Base-by-base conservation (phyloP, 2,888 invertebrate species). In the Biston stratarius region DNA sequence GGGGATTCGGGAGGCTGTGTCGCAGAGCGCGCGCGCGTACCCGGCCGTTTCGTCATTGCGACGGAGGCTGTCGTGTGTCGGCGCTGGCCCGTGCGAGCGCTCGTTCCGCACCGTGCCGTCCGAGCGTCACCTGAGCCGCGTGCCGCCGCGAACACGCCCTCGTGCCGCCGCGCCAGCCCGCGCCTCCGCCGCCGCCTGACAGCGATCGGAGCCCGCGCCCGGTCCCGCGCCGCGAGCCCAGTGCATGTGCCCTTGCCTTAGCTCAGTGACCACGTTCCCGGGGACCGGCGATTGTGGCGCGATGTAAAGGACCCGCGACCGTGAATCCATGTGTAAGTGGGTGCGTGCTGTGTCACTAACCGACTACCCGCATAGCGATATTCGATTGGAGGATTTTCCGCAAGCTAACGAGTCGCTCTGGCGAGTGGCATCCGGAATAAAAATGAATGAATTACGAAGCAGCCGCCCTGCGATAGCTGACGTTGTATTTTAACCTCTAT, bases 271-370 rank as follows among this genome's bases (percentile, higher is more conserved):
- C 82, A 94, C 93, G 83, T 85, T 86, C 94, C 95, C 91, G 96
- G 96, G 79, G 96, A 95, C 81, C 97, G 96, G 83, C 97, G 95
- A 80, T 96, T 96, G 88, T 91, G 92, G 93, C 92, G 93, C 91
- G 87, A 93, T 93, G 93, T 93, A 87, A 92, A 86, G 88, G 86
- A 90, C 86, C 88, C 86, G 88, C 87, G 85, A 87, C 87, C 87
- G 88, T 87, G 87, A 90, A 89, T 90, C 83, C 83, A 93, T 93
- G 93, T 94, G 93, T 93, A 93, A 94, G 93, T 93, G 85, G 83
- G 87, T 88, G 89, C 86, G 88, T 86, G 84, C 83, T 83, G 86
- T 85, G 87, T 84, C 84, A 81, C 79, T 79, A 78, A 48, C 51
- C 77, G 83, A 81, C 77, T 70, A 69, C 81, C 84, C 84, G 85